Evolutionary conservation across 2,113 vertebrate genomes (phyloP).

Genomic region (Hyaena hyaena): DNA sequence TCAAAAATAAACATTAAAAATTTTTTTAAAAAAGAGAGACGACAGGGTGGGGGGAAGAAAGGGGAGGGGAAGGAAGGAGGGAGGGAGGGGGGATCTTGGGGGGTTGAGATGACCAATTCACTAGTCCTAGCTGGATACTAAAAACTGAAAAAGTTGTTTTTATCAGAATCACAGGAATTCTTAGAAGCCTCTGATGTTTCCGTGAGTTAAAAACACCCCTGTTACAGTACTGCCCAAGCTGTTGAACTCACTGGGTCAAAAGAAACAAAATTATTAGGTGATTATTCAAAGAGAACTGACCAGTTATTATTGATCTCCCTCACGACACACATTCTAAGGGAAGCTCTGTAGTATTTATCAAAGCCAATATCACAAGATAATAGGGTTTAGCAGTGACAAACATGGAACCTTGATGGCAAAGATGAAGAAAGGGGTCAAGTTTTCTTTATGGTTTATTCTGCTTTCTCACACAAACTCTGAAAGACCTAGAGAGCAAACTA

Average conservation of each 20-base stretch:
- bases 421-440: not conserved
- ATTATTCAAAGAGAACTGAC: not conserved
- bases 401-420: not conserved
- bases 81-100: not conserved
- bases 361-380: slow-evolving; percentile 17
- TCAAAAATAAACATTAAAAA: too few species aligned
- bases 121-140: not conserved
- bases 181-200: not conserved
- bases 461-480: slow-evolving; percentile 28
- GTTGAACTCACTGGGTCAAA: not conserved
- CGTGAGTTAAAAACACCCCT: not conserved
- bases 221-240: not conserved
- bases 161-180: slow-evolving; percentile 16
- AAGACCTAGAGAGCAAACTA: slow-evolving; percentile 36
- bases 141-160: not conserved
- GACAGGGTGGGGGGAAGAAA: not conserved
- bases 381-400: not conserved
- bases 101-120: slow-evolving; percentile 28
- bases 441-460: slow-evolving; percentile 31
- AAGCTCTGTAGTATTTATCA: slow-evolving; percentile 35
- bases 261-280: not conserved
- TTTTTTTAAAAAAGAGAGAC: not conserved
- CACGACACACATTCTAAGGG: slow-evolving; percentile 10
- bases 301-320: not conserved
- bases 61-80: too few species aligned